Evolutionary conservation across 1,140 invertebrate species (phyloP), one percentile per base, ranked within the genome.

Genomic region (Drosophila sulfurigaster): DNA sequence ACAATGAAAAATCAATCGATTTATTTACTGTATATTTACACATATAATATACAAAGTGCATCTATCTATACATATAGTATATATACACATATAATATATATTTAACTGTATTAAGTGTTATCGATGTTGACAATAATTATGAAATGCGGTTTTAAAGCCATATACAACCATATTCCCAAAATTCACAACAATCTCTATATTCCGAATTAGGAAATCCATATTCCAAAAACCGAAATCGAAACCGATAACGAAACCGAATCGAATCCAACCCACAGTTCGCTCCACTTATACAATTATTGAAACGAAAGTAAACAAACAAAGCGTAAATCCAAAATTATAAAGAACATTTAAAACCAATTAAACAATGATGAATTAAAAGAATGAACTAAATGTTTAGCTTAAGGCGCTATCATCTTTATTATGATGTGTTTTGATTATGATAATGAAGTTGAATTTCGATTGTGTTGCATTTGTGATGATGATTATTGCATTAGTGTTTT

Each of bases 41-140:
- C 62, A 82, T 70, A 78, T 82, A 82, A 82, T 70, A 78, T 82
- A 82, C 74, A 81, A 60, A 54, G 60, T 45, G 66, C 38, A 75
- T 78, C 68, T 70, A 78, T 54, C 32, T 58, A 71, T 48, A 59
- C 25, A 66, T 35, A 70, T 41, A 43, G 41, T 43, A 54, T 54
- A 74, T 16, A 54, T 69, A 73, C 35, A 52, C 77, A 82, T 71
- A 79, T 25, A 51, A 51, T 45, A 59, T 45, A 57, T 56, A 69
- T 69, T 69, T 38, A 70, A 69, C 48, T 79, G 62, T 78, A 83
- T 72, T 75, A 89, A 88, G 67, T 75, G 74, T 89, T 88, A 88
- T 88, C 79, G 66, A 83, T 88, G 83, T 89, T 88, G 80, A 88
- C 80, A 88, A 87, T 83, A 87, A 89, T 74, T 80, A 83, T 52